Evolutionary conservation across 35 echinoderm and acorn worm genomes (phyloP), one percentile per base, ranked within the genome.

Genomic region (Heliocidaris erythrogramma): DNA sequence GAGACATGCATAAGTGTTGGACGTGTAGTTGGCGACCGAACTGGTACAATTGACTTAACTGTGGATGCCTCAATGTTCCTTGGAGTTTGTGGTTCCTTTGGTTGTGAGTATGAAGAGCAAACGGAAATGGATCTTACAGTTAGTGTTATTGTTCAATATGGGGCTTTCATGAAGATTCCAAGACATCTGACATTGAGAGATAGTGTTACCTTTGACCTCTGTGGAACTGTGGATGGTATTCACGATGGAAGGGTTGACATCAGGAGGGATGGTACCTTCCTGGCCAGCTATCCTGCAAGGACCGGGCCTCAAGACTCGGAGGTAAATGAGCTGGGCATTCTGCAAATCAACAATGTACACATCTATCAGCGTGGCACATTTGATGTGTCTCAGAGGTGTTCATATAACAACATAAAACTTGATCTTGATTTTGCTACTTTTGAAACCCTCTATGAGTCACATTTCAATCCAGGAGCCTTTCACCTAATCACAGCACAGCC

Each of bases 171-270:
- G 17, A 95, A 92, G 14, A 9, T 96, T 29, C 94, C 97, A 85
- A 85, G 48, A 11, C 42, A 94, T 9, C 59, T 97, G 9, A 97
- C 90, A 90, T 7, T 98, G 2, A 49, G 95, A 24, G 78, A 95
- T 5, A 78, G 90, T 95, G 95, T 98, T 5, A 90, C 60, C 84
- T 48, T 98, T 32, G 97, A 98, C 61, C 56, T 96, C 27, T 98
- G 97, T 93, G 97, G 97, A 27, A 92, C 47, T 13, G 30, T 98
- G 14, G 95, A 90, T 52, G 96, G 95, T 18, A 78, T 94, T 30
- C 61, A 97, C 47, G 90, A 93, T 29, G 96, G 95, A 90, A 18
- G 32, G 5, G 8, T 97, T 12, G 89, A 86, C 49, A 56, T 98
- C 12, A 49, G 94, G 49, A 47, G 95, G 85, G 95, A 96, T 29